These are phyloP conservation scores for Torymus texanus DNA, from an alignment of 2,888 invertebrate genomes.

Conservation along the genomic window DNA sequence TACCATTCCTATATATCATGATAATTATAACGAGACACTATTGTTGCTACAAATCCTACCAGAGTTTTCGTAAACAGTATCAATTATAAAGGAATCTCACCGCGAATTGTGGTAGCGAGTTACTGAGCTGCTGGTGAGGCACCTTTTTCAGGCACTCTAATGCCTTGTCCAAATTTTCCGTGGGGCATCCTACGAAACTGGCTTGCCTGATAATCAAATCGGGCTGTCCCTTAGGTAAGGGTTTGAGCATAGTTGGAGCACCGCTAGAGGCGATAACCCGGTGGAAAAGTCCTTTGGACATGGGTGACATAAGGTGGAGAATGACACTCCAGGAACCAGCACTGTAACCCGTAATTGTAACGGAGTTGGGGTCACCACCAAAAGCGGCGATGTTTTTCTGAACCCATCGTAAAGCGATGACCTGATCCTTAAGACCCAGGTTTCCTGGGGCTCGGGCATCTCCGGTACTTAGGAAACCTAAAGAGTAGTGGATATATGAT, in stretches of 20 bases:
- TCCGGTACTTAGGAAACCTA: slow-evolving; percentile 81
- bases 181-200: slow-evolving; percentile 78
- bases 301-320: slow-evolving; percentile 78
- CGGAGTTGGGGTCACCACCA: slow-evolving; percentile 81
- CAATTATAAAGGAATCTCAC: too few relatives aligned
- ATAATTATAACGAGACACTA: too few relatives aligned
- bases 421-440: slow-evolving; percentile 84
- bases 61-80: too few relatives aligned
- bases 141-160: slow-evolving; percentile 78
- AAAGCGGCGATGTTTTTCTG: slow-evolving; percentile 81
- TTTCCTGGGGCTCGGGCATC: slow-evolving; percentile 82
- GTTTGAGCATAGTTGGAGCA: slow-evolving; percentile 77
- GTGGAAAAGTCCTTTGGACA: slow-evolving; percentile 83
- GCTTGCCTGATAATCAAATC: slow-evolving; percentile 81
- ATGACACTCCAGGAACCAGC: slow-evolving; percentile 75
- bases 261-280: slow-evolving; percentile 83
- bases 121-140: too few relatives aligned
- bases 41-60: too few relatives aligned
- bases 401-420: slow-evolving; percentile 81
- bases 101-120: too few relatives aligned
- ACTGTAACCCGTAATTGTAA: slow-evolving; percentile 81
- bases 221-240: slow-evolving; percentile 77
- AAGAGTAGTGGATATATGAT: neutral
- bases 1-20: slow-evolving; percentile 76
- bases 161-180: slow-evolving; percentile 76